phyloP scores from a whole-genome alignment of 2,113 vertebrate genomes.

The Myodes glareolus region DNA sequence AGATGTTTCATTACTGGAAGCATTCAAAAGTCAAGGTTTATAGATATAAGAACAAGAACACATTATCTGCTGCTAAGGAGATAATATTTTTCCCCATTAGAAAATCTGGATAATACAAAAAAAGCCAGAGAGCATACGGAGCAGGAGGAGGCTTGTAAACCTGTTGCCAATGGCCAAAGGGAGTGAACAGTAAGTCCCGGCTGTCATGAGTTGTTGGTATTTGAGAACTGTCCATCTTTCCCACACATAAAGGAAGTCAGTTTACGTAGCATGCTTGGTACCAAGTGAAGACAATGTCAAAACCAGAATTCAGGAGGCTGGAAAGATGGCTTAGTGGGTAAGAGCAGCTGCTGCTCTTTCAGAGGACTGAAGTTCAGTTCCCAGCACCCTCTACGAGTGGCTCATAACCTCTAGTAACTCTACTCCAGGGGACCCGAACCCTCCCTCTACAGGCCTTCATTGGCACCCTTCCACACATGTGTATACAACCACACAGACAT shows the following conservation, averaged over 20 bases:
- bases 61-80: neutral
- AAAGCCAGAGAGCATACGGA: neutral
- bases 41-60: neutral
- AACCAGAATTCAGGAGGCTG: neutral
- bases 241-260: neutral
- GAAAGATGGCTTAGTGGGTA: neutral
- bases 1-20: slow-evolving; percentile 9
- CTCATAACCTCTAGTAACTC: neutral
- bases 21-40: neutral
- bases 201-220: no score
- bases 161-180: neutral
- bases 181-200: neutral
- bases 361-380: neutral
- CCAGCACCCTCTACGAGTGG: neutral
- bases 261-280: neutral
- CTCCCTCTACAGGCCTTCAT: neutral
- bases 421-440: neutral
- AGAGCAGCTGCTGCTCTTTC: neutral
- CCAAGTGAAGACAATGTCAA: neutral
- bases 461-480: neutral
- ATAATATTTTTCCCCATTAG: neutral
- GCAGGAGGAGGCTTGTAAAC: neutral
- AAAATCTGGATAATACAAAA: neutral
- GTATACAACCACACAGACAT: neutral
- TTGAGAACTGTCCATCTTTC: neutral